Conservation (phyloP, 2,113 vertebrate species). For the Taurulus bubalis region DNA sequence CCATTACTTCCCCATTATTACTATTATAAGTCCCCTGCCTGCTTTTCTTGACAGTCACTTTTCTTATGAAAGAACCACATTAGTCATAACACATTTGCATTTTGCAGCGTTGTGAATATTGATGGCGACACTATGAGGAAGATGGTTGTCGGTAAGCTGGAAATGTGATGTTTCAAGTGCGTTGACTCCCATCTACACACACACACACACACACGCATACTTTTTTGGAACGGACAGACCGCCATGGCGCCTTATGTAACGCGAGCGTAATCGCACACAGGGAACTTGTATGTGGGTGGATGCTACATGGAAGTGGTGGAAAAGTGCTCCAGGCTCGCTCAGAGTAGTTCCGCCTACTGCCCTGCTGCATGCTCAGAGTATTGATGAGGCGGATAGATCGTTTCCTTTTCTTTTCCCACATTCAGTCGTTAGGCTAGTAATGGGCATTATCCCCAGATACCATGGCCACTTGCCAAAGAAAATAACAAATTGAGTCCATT, state of each 20-base stretch:
- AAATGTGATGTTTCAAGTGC: neutral
- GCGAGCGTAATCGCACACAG: neutral
- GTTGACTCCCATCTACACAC: neutral
- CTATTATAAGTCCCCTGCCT: neutral
- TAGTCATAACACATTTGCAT: neutral
- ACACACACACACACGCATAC: neutral
- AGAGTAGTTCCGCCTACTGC: slow-evolving; percentile 10
- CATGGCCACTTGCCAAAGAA: neutral
- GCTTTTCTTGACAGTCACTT: slow-evolving; percentile 6
- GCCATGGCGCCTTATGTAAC: slow-evolving; percentile 36
- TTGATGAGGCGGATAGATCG: slow-evolving; percentile 38
- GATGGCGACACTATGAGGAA: neutral
- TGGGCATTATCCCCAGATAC: no score
- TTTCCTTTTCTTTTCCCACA: neutral
- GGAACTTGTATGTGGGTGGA: slow-evolving; percentile 33
- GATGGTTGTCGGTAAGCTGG: neutral
- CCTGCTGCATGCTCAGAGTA: neutral
- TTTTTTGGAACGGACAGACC: neutral
- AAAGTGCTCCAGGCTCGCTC: slow-evolving; percentile 57
- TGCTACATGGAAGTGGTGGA: slow-evolving; percentile 46
- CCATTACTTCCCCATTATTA: slow-evolving; percentile 46
- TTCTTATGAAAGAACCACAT: neutral
- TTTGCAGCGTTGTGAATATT: neutral
- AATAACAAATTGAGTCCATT: neutral
- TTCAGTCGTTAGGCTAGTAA: neutral